phyloP scores from a whole-genome alignment of 1,140 invertebrate species.

The Sitobion miscanthi region DNA sequence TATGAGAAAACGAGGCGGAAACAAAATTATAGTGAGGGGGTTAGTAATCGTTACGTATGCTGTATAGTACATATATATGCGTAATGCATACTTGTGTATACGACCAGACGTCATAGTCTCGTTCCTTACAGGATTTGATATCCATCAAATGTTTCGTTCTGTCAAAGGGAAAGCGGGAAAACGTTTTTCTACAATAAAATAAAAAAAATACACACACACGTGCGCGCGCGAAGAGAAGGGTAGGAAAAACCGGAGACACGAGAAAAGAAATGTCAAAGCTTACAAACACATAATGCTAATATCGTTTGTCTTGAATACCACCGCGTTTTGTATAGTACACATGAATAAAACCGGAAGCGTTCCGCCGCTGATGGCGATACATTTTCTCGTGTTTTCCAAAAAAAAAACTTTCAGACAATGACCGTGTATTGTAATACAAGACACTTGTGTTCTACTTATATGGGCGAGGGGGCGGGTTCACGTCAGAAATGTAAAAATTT shows the following conservation, averaged over 20 bases:
- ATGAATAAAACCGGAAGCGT: slow-evolving; percentile 56
- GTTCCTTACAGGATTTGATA: slow-evolving; percentile 54
- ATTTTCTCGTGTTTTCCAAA: slow-evolving; percentile 51
- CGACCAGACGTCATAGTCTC: slow-evolving; percentile 45
- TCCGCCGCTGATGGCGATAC: slow-evolving; percentile 55
- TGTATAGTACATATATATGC: slow-evolving; percentile 19
- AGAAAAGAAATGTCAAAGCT: slow-evolving; percentile 56
- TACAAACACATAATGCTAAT: slow-evolving; percentile 57
- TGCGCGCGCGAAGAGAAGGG: neutral
- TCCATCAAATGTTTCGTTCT: slow-evolving; percentile 52
- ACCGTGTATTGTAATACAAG: slow-evolving; percentile 46
- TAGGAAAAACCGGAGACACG: slow-evolving; percentile 23
- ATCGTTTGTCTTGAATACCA: slow-evolving; percentile 56
- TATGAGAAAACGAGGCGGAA: slow-evolving; percentile 50
- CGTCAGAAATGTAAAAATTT: slow-evolving; percentile 56
- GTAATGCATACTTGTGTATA: slow-evolving; percentile 22
- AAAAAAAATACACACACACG: neutral
- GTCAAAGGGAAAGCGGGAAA: slow-evolving; percentile 52
- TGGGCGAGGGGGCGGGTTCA: neutral
- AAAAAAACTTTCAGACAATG: slow-evolving; percentile 55
- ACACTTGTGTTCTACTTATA: slow-evolving; percentile 43
- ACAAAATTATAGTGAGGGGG: slow-evolving; percentile 51
- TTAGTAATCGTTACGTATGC: slow-evolving; percentile 55
- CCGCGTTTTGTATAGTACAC: slow-evolving; percentile 21
- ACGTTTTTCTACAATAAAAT: slow-evolving; percentile 56